Evolutionary conservation across 2,113 vertebrate genomes (phyloP), one percentile per base, ranked within the genome.

Genomic region (Acanthochromis polyacanthus): DNA sequence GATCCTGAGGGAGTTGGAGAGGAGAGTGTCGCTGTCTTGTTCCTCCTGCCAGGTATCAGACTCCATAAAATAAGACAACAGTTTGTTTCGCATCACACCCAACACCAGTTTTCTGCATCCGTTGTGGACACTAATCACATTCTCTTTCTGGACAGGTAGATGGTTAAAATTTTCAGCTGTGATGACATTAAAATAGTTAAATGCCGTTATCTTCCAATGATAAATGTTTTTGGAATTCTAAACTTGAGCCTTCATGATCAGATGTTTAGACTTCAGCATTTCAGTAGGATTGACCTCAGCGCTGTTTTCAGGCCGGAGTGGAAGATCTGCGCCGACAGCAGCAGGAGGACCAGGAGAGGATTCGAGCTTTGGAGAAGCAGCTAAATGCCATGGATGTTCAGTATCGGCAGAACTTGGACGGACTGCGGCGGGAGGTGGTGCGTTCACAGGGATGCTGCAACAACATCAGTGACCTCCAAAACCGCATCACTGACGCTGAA

Each of bases 301-400:
- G 32, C 1, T 65, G 53, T 61, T 40, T 78, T 4, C 65, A 93
- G 81, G 72, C 89, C 0, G 96, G 97, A 0, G 94, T 96, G 38
- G 96, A 97, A 36, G 95, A 95, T 57, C 90, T 99, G 74, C 93
- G 91, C 20, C 84, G 82, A 32, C 96, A 96, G 91, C 96, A 96
- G 75, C 95, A 91, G 4, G 89, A 95, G 52, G 96, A 98, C 73
- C 83, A 86, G 1, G 96, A 98, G 9, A 95, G 92, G 22, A 95
- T 97, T 20, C 92, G 84, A 4, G 94, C 93, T 0, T 89, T 99
- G 84, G 96, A 97, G 92, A 97, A 98, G 78, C 91, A 96, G 10
- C 83, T 99, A 20, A 92, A 90, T 9, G 94, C 92, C 0, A 60
- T 95, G 88, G 95, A 97, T 3, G 89, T 92, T 36, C 92, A 87